These are phyloP conservation scores for Linhomoeus sp. DNA, from an alignment of 2,888 invertebrate genomes.

Conservation along the genomic window DNA sequence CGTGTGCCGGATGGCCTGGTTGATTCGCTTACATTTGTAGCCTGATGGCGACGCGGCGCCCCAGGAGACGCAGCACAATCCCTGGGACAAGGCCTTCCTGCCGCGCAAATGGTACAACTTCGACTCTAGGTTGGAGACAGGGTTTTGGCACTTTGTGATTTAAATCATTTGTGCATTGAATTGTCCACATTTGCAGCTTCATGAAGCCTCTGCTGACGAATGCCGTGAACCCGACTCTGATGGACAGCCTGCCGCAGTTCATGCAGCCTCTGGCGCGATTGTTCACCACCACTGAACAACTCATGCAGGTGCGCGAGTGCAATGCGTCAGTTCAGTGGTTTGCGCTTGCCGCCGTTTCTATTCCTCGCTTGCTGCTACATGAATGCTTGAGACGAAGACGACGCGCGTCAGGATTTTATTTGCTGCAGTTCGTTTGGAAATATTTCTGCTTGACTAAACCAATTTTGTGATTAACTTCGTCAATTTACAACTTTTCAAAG, in stretches of 20 bases:
- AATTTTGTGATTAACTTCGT: neutral
- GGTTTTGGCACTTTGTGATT: neutral
- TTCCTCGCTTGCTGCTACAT: neutral
- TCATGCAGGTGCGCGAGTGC: neutral
- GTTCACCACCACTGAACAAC: slow-evolving; percentile 74
- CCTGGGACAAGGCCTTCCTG: slow-evolving; percentile 35
- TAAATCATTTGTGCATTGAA: neutral
- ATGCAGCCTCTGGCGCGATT: slow-evolving; percentile 66
- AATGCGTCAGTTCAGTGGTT: neutral
- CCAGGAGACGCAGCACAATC: slow-evolving; percentile 10
- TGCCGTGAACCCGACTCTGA: slow-evolving; percentile 55
- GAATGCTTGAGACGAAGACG: neutral
- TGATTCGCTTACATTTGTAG: too few relatives aligned
- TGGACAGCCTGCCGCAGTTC: slow-evolving; percentile 78
- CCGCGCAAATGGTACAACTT: slow-evolving; percentile 41
- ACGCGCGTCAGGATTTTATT: neutral
- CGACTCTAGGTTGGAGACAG: slow-evolving; percentile 46
- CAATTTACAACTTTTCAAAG: neutral
- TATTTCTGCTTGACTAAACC: neutral
- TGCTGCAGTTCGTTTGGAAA: neutral
- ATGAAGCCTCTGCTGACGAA: slow-evolving; percentile 90
- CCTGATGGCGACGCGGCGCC: neutral
- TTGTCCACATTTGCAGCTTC: slow-evolving; percentile 31
- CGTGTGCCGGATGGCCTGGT: too few relatives aligned
- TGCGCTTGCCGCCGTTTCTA: neutral